Evolutionary conservation across 2,888 invertebrate species (phyloP).

Genomic region (Minunthozetes semirufus): DNA sequence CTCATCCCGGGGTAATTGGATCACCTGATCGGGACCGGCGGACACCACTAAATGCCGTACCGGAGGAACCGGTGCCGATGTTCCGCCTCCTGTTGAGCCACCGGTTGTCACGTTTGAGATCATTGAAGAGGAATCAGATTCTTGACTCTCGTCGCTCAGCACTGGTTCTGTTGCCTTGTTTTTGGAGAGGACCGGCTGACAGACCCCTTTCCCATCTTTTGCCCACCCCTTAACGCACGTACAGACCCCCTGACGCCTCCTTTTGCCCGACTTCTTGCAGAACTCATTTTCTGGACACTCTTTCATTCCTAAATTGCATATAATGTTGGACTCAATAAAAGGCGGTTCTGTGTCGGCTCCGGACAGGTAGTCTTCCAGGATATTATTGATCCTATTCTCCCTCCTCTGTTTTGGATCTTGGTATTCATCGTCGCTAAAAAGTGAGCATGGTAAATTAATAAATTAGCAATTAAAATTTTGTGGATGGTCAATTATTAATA

Average conservation of each 20-base stretch:
- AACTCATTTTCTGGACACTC: slow-evolving; percentile 64
- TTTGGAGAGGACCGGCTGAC: slow-evolving; percentile 42
- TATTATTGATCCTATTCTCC: slow-evolving; percentile 32
- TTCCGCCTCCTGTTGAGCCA: slow-evolving; percentile 42
- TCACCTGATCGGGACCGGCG: slow-evolving; percentile 49
- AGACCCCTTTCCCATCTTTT: slow-evolving; percentile 49
- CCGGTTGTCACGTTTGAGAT: background rate
- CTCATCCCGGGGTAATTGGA: slow-evolving; percentile 73
- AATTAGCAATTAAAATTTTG: no score
- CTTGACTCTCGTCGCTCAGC: no score
- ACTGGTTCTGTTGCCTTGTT: background rate
- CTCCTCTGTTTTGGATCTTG: slow-evolving; percentile 18
- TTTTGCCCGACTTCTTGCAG: slow-evolving; percentile 56
- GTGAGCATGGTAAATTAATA: no score
- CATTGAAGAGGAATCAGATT: background rate
- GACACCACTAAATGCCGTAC: slow-evolving; percentile 47
- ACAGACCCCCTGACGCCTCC: slow-evolving; percentile 63
- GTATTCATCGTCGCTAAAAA: background rate
- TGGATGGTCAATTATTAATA: no score
- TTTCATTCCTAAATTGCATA: slow-evolving; percentile 58
- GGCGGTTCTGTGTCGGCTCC: background rate
- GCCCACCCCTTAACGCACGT: slow-evolving; percentile 61
- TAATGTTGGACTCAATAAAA: background rate
- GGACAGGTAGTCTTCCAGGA: slow-evolving; percentile 23
- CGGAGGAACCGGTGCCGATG: slow-evolving; percentile 47